phyloP scores from a whole-genome alignment of 2,797 vertebrate genomes.

The Ctenosaura bakeri region DNA sequence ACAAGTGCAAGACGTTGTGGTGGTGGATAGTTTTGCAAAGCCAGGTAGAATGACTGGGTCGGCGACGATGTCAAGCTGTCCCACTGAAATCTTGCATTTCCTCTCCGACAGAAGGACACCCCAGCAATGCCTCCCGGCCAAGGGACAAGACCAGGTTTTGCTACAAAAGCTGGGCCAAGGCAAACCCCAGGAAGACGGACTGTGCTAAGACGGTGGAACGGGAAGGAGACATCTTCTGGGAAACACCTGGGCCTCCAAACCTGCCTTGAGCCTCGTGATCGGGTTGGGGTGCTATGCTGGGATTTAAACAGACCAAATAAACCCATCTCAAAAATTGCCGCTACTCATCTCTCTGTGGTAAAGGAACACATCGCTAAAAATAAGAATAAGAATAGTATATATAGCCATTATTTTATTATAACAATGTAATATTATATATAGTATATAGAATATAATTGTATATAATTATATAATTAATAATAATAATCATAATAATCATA shows the following conservation, averaged over 20 bases:
- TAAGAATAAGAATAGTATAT: no score
- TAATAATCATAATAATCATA: no score
- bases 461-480: no score
- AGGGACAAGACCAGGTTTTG: slow-evolving; percentile 23
- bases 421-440: no score
- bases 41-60: background rate
- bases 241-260: background rate
- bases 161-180: slow-evolving; percentile 26
- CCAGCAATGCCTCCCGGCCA: background rate
- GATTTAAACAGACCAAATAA: background rate
- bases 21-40: no score
- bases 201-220: background rate
- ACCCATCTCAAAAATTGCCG: background rate
- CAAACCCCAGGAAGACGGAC: background rate
- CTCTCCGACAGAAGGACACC: background rate
- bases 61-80: fast-evolving
- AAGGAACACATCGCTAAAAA: no score
- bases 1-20: no score
- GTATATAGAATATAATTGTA: no score
- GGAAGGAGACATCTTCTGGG: background rate
- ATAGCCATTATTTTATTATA: no score
- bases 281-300: background rate
- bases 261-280: no score
- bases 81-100: background rate
- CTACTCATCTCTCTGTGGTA: background rate